Evolutionary conservation across 2,888 invertebrate species (phyloP), one percentile per base, ranked within the genome.

Genomic region (Acleris holmiana): DNA sequence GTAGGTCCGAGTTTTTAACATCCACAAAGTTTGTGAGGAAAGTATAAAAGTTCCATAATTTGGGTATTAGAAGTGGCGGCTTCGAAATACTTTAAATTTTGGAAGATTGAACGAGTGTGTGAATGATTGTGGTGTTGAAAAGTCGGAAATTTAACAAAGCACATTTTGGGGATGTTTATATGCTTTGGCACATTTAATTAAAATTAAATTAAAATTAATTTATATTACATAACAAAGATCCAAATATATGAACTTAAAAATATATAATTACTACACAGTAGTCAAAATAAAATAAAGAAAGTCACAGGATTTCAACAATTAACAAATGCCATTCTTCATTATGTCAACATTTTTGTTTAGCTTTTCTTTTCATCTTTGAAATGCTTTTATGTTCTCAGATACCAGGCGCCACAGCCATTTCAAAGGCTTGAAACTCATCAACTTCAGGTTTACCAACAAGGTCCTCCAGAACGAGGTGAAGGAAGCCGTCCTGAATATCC

Each of bases 391-490:
- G 87, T 6, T 71, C 61, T 62, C 94, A 96, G 96, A 95, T 85
- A 94, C 94, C 57, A 93, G 94, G 79, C 88, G 95, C 71, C 94
- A 95, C 84, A 95, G 95, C 76, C 93, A 94, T 75, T 94, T 94
- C 87, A 94, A 94, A 73, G 95, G 94, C 61, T 91, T 95, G 70
- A 95, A 95, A 78, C 93, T 95, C 69, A 93, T 96, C 71, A 95
- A 95, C 88, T 96, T 96, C 88, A 94, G 94, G 71, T 95, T 96
- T 82, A 94, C 95, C 55, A 95, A 95, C 73, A 95, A 94, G 79
- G 93, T 95, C 59, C 93, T 95, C 18, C 94, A 95, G 78, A 95
- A 95, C 78, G 94, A 95, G 71, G 94, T 96, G 15, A 92, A 94
- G 67, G 94, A 94, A 71, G 96, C 96, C 0, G 93, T 95, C 67